A percentile compares a stretch with the other conserved stretches of the same genome.
Conservation (phyloP, 2,113 vertebrate species). For the Melanotaenia duboulayi region DNA sequence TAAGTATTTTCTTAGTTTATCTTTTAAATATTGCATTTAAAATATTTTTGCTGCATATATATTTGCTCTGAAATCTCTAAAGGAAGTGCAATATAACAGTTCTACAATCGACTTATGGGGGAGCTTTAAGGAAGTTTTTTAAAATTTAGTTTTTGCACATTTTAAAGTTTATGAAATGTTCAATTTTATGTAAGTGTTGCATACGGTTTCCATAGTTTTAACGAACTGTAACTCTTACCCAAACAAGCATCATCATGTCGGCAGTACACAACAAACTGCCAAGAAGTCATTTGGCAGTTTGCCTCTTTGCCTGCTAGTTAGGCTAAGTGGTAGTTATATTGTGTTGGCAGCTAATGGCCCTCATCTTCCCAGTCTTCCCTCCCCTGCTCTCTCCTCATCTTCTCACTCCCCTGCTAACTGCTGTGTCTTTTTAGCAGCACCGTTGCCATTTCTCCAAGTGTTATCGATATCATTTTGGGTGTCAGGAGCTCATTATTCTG, state of each 20-base stretch:
- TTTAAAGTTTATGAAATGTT: neutral
- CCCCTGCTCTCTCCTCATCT: slow-evolving; percentile 52
- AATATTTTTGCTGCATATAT: neutral
- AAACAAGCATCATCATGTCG: slow-evolving; percentile 53
- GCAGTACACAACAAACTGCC: slow-evolving; percentile 39
- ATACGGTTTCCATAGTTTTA: neutral
- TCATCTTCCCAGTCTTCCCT: slow-evolving; percentile 60
- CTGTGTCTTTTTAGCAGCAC: slow-evolving; percentile 76
- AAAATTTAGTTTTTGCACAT: neutral
- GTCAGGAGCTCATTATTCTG: slow-evolving; percentile 81
- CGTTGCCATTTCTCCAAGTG: slow-evolving; percentile 73
- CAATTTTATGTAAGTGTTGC: neutral
- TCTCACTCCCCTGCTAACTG: slow-evolving; percentile 67
- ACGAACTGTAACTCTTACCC: slow-evolving; percentile 39
- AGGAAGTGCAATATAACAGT: neutral
- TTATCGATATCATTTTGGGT: slow-evolving; percentile 78
- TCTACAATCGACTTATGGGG: neutral
- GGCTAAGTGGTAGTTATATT: slow-evolving; percentile 71
- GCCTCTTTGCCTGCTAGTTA: slow-evolving; percentile 66
- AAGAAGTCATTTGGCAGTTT: slow-evolving; percentile 69
- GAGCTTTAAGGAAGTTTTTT: no score
- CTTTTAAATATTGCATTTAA: neutral
- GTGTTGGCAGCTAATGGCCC: slow-evolving; percentile 74
- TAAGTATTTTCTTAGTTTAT: neutral
- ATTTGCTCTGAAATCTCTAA: neutral